Base-by-base conservation (phyloP, 1,140 invertebrate genomes). In the Pinna nobilis region DNA sequence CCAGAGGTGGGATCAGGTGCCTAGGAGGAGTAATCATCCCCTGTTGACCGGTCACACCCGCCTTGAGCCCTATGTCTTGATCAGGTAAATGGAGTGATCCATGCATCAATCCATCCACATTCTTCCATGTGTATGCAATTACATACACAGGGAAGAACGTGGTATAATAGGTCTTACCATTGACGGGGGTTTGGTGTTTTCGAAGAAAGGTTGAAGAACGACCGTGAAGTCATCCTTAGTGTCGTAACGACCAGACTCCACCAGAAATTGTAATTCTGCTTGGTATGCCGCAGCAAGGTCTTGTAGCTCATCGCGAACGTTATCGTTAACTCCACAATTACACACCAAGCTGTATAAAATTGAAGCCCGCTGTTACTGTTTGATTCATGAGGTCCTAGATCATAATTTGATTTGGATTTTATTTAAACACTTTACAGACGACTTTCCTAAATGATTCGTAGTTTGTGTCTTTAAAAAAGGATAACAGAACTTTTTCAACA, bases 211-310 rank as follows among this genome's bases (percentile, higher is more conserved):
- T 78, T 93, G 92, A 2, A 89, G 76, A 2, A 93, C 89, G 0
- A 93, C 91, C 2, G 92, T 88, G 78, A 94, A 94, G 78, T 94
- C 93, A 23, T 86, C 82, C n/a, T 6, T 91, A 88, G 86, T 94
- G 92, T 91, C 88, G 65, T 92, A 91, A 77, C 90, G 88, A 13
- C 89, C 85, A 60, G 86, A 84, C 15, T 65, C 70, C 11, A 85
- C 76, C 2, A 85, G 47, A 47, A 72, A 47, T 9, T 76, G 55
- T 1, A 77, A 57, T 11, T 66, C 71, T 25, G 60, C 51, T 23
- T 83, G 82, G 55, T 85, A 86, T 7, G 50, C 71, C 7, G 51
- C 28, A 2, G 74, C 76, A 33, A 68, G 66, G 13, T 51, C 20
- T 47, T 71, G 63, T 9, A 83, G 44, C 39, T 32, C 11, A 9